Percentiles rank a stretch among this genome's conserved stretches.
Evolutionary conservation across 2,113 vertebrate genomes (phyloP).

Genomic region (Lanius ludovicianus): DNA sequence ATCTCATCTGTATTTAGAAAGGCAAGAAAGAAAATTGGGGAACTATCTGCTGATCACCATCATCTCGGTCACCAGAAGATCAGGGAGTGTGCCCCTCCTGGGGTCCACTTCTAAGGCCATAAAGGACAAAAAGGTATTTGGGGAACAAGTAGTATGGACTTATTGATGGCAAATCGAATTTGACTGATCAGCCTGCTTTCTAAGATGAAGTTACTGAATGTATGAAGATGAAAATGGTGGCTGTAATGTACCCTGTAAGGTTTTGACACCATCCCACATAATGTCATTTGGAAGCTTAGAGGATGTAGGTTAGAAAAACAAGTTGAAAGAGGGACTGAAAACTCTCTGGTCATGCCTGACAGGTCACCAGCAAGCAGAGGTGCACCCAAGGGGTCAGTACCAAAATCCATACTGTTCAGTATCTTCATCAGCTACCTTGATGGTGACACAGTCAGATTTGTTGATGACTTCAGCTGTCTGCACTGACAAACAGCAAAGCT

Average conservation of each 20-base stretch:
- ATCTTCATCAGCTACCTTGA: background rate
- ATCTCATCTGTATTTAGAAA: background rate
- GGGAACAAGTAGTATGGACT: background rate
- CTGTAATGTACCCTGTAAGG: background rate
- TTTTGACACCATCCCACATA: background rate
- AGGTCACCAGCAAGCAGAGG: background rate
- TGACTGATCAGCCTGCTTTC: background rate
- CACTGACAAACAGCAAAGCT: background rate
- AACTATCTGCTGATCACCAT: background rate
- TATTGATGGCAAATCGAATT: background rate
- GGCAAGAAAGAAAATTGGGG: background rate
- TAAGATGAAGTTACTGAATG: background rate
- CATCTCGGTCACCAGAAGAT: background rate
- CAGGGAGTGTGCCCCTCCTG: background rate
- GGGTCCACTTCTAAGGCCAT: background rate
- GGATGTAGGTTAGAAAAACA: background rate
- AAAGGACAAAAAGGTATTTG: background rate
- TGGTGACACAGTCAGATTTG: background rate
- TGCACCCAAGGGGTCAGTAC: background rate
- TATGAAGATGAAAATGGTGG: background rate
- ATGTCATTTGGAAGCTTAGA: background rate
- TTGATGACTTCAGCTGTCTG: background rate
- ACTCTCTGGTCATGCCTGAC: background rate
- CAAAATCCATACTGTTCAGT: background rate
- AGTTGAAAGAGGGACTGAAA: background rate